Conservation (phyloP, 2,888 invertebrate species). For the Protophormia terraenovae region DNA sequence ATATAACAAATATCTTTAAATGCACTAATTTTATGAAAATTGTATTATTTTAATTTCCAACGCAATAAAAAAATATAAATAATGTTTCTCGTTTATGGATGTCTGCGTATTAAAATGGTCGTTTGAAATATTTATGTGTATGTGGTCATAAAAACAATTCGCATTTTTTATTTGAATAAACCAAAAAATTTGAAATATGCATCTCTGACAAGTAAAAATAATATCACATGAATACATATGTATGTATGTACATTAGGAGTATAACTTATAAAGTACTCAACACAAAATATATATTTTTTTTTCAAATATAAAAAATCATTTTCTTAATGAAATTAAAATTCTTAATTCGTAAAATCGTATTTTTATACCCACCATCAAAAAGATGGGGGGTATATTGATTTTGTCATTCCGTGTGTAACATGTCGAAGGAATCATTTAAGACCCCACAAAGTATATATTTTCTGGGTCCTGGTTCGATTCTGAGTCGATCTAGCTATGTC, state of each 20-base stretch:
- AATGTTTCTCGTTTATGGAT: conserved; percentile 5
- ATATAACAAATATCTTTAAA: background rate
- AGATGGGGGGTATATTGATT: too few relatives aligned
- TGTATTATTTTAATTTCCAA: conserved; percentile 1
- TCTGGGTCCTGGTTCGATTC: too few relatives aligned
- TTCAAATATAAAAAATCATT: too few relatives aligned
- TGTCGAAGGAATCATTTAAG: too few relatives aligned
- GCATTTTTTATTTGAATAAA: background rate
- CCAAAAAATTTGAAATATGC: conserved; percentile 13
- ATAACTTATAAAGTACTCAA: too few relatives aligned
- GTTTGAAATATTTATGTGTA: conserved; percentile 10
- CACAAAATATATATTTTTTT: too few relatives aligned
- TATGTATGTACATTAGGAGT: background rate
- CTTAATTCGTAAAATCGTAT: too few relatives aligned
- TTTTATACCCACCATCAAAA: too few relatives aligned
- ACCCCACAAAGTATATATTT: too few relatives aligned
- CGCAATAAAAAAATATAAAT: conserved; percentile 26
- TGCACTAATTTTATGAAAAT: background rate
- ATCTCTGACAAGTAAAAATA: background rate
- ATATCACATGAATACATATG: background rate
- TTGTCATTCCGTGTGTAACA: too few relatives aligned
- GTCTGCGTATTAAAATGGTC: background rate
- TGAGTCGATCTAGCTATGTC: too few relatives aligned
- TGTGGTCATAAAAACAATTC: conserved; percentile 3
- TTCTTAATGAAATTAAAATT: too few relatives aligned